phyloP scores from a whole-genome alignment of 2,113 vertebrate species.

The Cettia cetti region DNA sequence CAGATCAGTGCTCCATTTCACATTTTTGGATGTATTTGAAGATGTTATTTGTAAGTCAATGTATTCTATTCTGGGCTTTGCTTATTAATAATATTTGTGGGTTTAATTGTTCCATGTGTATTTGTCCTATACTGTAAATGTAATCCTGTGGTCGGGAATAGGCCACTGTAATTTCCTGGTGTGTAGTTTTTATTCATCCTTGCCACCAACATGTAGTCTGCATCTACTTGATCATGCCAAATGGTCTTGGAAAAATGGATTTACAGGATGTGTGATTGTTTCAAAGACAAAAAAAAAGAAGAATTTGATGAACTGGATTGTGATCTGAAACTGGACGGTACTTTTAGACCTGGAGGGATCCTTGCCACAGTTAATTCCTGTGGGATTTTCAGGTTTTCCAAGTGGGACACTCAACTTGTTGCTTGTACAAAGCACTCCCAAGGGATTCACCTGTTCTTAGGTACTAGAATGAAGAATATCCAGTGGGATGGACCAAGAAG shows the following conservation, averaged over 20 bases:
- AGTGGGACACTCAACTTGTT: rapidly evolving
- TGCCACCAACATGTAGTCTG: not conserved
- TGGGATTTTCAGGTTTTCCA: not conserved
- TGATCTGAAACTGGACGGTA: slow-evolving; percentile 16
- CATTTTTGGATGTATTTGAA: slow-evolving; percentile 22
- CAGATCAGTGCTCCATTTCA: slow-evolving; percentile 46
- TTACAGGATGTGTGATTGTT: not conserved
- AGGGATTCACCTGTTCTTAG: not conserved
- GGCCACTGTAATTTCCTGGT: not conserved
- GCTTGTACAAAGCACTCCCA: not conserved
- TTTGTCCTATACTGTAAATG: slow-evolving; percentile 30
- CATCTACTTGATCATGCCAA: not conserved
- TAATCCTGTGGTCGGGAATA: not conserved
- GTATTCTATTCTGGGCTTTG: slow-evolving; percentile 7
- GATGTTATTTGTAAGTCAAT: not conserved
- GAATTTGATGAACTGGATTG: not conserved
- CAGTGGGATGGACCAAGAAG: slow-evolving; percentile 8
- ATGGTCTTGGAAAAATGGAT: not conserved
- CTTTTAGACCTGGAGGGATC: not conserved
- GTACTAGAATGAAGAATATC: slow-evolving; percentile 30
- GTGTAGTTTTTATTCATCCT: not conserved
- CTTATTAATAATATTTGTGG: slow-evolving; percentile 10
- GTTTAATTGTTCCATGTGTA: slow-evolving; percentile 11
- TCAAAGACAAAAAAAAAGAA: not conserved
- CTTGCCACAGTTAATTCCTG: not conserved